phyloP scores from a whole-genome alignment of 2,113 vertebrate genomes.

The Microcebus murinus region DNA sequence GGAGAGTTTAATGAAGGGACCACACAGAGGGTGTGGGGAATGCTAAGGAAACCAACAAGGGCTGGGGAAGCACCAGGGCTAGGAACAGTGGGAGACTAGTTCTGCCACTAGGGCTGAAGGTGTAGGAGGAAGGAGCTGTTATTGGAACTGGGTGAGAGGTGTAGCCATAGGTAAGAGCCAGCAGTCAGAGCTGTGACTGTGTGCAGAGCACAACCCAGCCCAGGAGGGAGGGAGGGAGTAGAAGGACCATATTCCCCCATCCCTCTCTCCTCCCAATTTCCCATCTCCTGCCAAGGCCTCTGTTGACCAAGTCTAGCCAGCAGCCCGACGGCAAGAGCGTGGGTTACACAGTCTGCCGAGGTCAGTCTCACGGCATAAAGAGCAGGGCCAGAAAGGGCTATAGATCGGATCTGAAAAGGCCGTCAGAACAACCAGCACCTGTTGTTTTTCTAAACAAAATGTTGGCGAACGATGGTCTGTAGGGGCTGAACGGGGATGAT shows the following conservation, averaged over 20 bases:
- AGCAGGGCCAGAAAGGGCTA: not conserved
- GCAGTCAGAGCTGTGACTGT: not conserved
- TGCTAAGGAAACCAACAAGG: not conserved
- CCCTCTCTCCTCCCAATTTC: not conserved
- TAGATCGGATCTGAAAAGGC: not conserved
- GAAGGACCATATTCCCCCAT: not conserved
- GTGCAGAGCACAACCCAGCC: not conserved
- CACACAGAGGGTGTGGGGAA: not conserved
- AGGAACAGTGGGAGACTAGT: not conserved
- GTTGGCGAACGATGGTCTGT: not conserved
- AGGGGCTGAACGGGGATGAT: not conserved
- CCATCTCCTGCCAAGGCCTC: not conserved
- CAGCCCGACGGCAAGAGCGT: not conserved
- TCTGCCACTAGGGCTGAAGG: not conserved
- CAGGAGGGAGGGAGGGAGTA: accelerated
- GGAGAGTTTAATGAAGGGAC: not conserved
- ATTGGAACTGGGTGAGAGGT: not conserved
- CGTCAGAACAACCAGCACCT: not conserved
- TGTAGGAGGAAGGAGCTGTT: not conserved
- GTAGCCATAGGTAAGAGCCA: not conserved
- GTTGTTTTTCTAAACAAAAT: not conserved
- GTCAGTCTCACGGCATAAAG: not conserved
- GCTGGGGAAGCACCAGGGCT: not conserved
- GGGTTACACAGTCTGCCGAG: not conserved
- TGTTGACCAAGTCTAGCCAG: not conserved